Conservation (phyloP, 2,113 vertebrate species). For the Clarias magur region DNA sequence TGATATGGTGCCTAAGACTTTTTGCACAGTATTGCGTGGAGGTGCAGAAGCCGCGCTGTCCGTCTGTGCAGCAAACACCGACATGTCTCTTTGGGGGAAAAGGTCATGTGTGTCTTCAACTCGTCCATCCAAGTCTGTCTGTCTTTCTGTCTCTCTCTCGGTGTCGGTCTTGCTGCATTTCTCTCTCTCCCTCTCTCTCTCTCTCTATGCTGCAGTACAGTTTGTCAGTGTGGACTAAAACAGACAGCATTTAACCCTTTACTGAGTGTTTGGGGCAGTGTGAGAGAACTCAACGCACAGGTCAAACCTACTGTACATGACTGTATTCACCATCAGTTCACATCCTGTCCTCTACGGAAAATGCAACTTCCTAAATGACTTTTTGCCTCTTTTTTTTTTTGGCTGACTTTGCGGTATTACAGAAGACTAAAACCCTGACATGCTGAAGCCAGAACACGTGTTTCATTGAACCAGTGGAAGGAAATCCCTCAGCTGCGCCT, state of each 20-base stretch:
- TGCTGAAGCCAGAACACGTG: not conserved
- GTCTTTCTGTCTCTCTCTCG: no score
- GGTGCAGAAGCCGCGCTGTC: no score
- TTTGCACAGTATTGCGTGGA: no score
- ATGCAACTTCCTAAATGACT: not conserved
- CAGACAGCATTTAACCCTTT: slow-evolving; percentile 1
- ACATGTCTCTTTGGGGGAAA: no score
- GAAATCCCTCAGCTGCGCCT: slow-evolving; percentile 23
- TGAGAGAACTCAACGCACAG: not conserved
- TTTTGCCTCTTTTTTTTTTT: not conserved
- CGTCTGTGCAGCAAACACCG: no score
- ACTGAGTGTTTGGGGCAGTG: not conserved
- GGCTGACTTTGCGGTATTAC: not conserved
- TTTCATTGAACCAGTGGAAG: not conserved
- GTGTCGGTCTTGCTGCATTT: not conserved
- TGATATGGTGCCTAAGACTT: no score
- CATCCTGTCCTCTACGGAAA: not conserved
- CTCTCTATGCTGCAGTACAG: slow-evolving; percentile 29
- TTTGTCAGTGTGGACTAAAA: not conserved
- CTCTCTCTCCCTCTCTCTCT: not conserved
- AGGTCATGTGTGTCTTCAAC: not conserved
- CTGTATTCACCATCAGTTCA: no score
- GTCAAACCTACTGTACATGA: not conserved
- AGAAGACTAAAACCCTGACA: not conserved
- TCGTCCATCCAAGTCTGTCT: no score